Percentiles rank a stretch among this genome's conserved stretches.
These are phyloP conservation scores for Haemorhous mexicanus DNA, from an alignment of 2,113 vertebrate species.

Conservation along the genomic window DNA sequence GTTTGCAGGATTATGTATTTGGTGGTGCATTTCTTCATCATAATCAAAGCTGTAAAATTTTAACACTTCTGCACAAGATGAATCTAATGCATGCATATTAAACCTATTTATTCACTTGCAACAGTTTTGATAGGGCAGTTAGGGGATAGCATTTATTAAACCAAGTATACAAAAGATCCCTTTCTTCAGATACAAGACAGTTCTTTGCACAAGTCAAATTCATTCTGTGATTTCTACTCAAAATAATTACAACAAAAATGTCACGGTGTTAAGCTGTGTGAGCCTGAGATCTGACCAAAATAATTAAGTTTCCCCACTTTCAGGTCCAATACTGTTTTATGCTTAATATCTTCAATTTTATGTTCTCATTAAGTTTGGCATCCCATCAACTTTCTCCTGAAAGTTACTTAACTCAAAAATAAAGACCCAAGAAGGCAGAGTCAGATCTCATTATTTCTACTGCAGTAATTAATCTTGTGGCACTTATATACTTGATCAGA, in stretches of 20 bases:
- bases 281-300: not conserved
- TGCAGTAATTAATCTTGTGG: not conserved
- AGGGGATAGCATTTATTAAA: not conserved
- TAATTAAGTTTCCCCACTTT: not conserved
- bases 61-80: not conserved
- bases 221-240: not conserved
- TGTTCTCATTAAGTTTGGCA: not conserved
- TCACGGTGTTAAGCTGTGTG: not conserved
- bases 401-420: not conserved
- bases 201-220: not conserved
- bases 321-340: not conserved
- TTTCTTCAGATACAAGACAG: slow-evolving; percentile 3
- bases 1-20: not conserved
- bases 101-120: not conserved
- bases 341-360: not conserved
- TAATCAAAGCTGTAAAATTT: not conserved
- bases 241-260: not conserved
- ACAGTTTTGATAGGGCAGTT: not conserved
- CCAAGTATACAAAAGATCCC: not conserved
- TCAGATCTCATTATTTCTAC: not conserved
- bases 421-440: not conserved
- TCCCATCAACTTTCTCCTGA: not conserved
- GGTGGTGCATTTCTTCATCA: not conserved
- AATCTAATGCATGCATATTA: not conserved
- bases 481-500: not conserved